Evolutionary conservation across 1,140 invertebrate species (phyloP), one percentile per base, ranked within the genome.

Genomic region (Psix sp.): DNA sequence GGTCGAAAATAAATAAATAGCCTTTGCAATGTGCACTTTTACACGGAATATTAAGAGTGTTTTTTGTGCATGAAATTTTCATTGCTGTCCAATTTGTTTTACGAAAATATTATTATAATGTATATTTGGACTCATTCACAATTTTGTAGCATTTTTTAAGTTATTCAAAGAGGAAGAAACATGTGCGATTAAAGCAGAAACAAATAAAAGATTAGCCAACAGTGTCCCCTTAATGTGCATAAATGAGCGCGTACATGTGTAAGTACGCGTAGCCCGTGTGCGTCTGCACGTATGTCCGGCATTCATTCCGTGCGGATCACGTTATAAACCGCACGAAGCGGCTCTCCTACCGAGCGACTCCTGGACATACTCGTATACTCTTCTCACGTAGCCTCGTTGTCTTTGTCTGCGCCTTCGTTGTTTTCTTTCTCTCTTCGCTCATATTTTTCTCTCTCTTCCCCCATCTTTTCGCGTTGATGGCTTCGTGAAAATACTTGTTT

Each of bases 301-400:
- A 67, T 59, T 59, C 62, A 56, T 56, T 56, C 35, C 49, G 39
- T 46, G 52, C 35, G 51, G 56, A 76, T 77, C 68, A 72, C 73
- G 67, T 67, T 67, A 70, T 74, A 62, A 71, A 65, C 60, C 62
- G 62, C 68, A 70, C 71, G 66, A 71, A 71, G 51, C 43, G 56
- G 49, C 73, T 62, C 66, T 71, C 52, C 52, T 57, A 73, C 52
- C 56, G 46, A 54, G 59, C 65, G 66, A 60, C 77, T 67, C 56
- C 48, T 65, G 63, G 56, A 43, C 65, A 40, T 43, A 39, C 39
- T 33, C 48, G 26, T 62, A 36, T 38, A 29, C 42, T 51, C 52
- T 35, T 59, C 38, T 63, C 57, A 46, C 63, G 40, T 62, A 45
- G 24, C 46, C 54, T 46, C n/a, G 39, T 48, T 38, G 49, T 45